These are phyloP conservation scores for Campoplex capitator DNA, from an alignment of 2,888 invertebrate genomes.

Conservation along the genomic window DNA sequence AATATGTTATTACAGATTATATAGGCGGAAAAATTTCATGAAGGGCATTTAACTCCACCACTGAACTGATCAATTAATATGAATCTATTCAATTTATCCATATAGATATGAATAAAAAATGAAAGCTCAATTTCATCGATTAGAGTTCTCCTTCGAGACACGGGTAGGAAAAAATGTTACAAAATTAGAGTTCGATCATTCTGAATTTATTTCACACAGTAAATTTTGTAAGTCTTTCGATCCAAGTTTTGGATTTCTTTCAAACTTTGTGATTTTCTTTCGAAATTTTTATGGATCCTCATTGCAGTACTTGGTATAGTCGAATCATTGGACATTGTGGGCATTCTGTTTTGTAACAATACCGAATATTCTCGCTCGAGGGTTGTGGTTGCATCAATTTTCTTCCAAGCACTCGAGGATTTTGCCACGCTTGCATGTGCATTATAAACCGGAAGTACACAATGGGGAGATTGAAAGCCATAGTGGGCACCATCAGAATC, in stretches of 20 bases:
- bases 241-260: not conserved
- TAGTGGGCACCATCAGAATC: conserved; percentile 28
- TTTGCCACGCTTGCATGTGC: conserved; percentile 24
- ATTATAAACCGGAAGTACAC: conserved; percentile 40
- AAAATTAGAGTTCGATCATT: not conserved
- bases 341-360: conserved; percentile 6
- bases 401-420: not conserved
- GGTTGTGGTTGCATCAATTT: conserved; percentile 25
- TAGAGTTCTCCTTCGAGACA: not conserved
- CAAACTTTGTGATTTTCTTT: not conserved
- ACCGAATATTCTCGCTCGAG: conserved; percentile 13
- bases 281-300: not conserved
- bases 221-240: not conserved
- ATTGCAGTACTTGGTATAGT: not conserved
- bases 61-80: not conserved
- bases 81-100: not conserved
- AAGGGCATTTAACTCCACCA: not conserved
- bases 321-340: conserved; percentile 10
- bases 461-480: conserved; percentile 18
- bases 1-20: not conserved
- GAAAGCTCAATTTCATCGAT: not conserved
- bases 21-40: not conserved
- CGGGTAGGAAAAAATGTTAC: not conserved
- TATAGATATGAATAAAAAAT: not conserved
- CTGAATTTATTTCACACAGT: not conserved